Evolutionary conservation across 1,140 invertebrate species (phyloP), one percentile per base, ranked within the genome.

Genomic region (Bombus polaris): DNA sequence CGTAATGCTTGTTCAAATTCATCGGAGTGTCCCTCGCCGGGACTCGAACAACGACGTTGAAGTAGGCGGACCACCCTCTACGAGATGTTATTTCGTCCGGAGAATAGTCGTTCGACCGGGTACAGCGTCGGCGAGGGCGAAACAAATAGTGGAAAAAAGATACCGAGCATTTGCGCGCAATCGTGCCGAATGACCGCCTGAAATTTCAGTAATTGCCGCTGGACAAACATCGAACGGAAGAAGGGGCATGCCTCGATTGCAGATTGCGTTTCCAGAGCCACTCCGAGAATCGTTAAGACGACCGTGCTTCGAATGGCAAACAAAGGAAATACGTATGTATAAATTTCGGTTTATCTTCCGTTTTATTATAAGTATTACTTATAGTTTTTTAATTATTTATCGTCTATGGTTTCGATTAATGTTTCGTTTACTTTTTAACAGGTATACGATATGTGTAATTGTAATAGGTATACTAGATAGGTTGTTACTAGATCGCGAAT

Each of bases 1-100:
- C 72, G 80, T 83, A 83, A 86, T 39, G 44, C 80, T 86, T 66
- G 44, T 83, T 81, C 84, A 28, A 74, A 86, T 86, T 86, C 84
- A 81, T 59, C n/a, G 66, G 9, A 44, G 68, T 35, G 66, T 18
- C 32, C 76, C 18, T 53, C 18, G 47, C 22, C 6, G 47, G 18
- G 47, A 53, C 47, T 53, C 47, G 47, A 53, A 53, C 47, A 53
- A 22, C 47, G 79, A 83, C 25, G 15, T 3, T 57, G 22, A 70
- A 77, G n/a, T 68, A 70, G 62, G 47, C 32, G 68, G 81, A 39
- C 37, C 81, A 77, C 42, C 73, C 62, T 37, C 47, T 44, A 42
- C 6, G 77, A 22, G 13, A 13, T 68, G 32, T 3, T 37, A 22
- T n/a, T 47, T 25, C 37, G 12, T 28, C 9, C 13, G 35, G 15